Base-by-base conservation (phyloP, 2,797 vertebrate species). In the Halcyon chelicuti region DNA sequence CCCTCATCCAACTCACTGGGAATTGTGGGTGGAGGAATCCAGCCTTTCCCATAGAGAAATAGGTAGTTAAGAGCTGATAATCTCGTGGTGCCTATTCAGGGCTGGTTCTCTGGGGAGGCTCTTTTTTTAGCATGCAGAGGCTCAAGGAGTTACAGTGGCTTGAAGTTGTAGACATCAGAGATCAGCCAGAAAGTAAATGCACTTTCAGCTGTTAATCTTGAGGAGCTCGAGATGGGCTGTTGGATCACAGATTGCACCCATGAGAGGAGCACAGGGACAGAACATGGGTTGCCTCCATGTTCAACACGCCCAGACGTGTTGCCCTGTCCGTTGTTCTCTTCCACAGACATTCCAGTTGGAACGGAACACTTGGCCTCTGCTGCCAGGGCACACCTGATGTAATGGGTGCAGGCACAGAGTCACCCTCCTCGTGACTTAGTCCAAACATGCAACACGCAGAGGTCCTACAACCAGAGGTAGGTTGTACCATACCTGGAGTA, bases 221-320 rank as follows among this genome's bases (percentile, higher is more conserved):
- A 85, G 20, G 52, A 81, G 46, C 46, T 79, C 39, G 26, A 46
- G 31, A 11, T 31, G 12, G 58, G 49, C 10, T 70, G 39, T 72
- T 83, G 29, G 42, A 51, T 65, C 62, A 49, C 66, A 52, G 54
- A 26, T 33, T 7, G 17, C 35, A 61, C 40, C 54, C 42, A 7
- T 11, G 35, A 55, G 28, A 80, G 57, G 42, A 83, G 39, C 37
- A 44, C 46, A 46, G 61, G 33, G 22, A 89, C 5, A 29, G 80
- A 77, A 67, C 7, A 2, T 0, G 3, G 14, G 17, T 73, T 62
- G 16, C 62, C 19, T 52, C 47, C 1, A 0, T 66, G 52, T 73
- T 84, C 35, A 74, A 0, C 22, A 3, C 63, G 61, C 52, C 73
- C 44, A 28, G 29, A 29, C 0, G 0, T 35, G n/a, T 78, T 91